Evolutionary conservation across 2,113 vertebrate species (phyloP), one percentile per base, ranked within the genome.

Genomic region (Xenotilapia leptura): DNA sequence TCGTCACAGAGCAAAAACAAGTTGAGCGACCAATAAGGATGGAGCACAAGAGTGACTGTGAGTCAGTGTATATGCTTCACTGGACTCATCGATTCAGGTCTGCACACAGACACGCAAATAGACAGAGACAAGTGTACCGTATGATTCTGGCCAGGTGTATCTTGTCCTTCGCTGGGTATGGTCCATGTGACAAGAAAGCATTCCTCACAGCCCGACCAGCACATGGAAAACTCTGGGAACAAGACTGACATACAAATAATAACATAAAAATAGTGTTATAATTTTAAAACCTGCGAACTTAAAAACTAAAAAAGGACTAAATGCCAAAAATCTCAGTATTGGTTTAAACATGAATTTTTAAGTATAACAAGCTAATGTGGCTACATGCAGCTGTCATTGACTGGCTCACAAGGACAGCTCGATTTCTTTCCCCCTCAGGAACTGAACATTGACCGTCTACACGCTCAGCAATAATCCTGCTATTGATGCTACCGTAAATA

Each of bases 131-230:
- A 80, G 65, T 47, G 91, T 92, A 97, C 96, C 96, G 95, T 93
- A 97, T 97, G 90, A 99, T 98, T 65, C 98, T 97, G 90, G 97
- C 97, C 89, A 98, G 97, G 94, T 98, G 98, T 68, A 98, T 97
- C 93, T 98, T 97, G 97, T 99, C 98, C 95, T 98, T 98, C 51
- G 98, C 97, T 81, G 99, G 97, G 92, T 98, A 98, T 54, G 98
- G 97, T n/a, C 98, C 98, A 45, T 98, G 97, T 62, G 97, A 95
- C 40, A 97, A 96, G 92, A 99, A 98, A 86, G 97, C 96, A 60
- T 99, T 99, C 95, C 98, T 97, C 92, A 99, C 93, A 3, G 98
- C 96, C 86, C 97, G 98, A 68, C 97, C 98, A 45, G 98, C 98
- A 88, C 98, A 99, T 2, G 98, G 97, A 73, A 97, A 97, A 95